Evolutionary conservation across 2,797 vertebrate genomes (phyloP), one percentile per base, ranked within the genome.

Genomic region (Galago senegalensis): DNA sequence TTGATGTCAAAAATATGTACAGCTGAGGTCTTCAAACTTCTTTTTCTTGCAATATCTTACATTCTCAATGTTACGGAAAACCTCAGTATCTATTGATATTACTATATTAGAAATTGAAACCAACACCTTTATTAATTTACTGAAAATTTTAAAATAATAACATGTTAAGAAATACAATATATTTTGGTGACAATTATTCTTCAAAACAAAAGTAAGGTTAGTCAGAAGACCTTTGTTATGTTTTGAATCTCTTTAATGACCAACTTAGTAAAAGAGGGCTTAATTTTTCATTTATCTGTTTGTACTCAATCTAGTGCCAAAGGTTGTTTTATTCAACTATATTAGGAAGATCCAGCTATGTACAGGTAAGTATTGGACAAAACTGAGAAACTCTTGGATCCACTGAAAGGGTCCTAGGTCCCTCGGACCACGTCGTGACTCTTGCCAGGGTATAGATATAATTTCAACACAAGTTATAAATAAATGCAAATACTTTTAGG

Each of bases 391-490:
- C 2, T 70, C 23, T 4, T 34, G 60, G 20, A 72, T 16, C 20
- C 10, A 43, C 2, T 43, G 21, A 40, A 87, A 79, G 12, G 2
- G 14, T 69, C 63, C 10, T 21, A 29, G 7, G 0, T 63, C 14
- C 13, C 7, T 70, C 21, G 21, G 37, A 89, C 4, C 40, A 81
- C 29, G 31, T 75, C 49, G 9, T 91, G 63, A 89, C 56, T 65
- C 63, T 1, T 17, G 2, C 5, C 46, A 61, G 27, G 5, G 3
- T 34, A 56, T 0, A 49, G 17, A 1, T 60, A 77, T 82, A 72
- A 65, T 79, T 89, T 82, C 14, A 84, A 58, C 25, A 80, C 6
- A 46, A 92, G 60, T 70, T 90, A 43, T 84, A 72, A 82, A n/a
- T 65, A 92, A 61, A 21, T 56, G 3, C 89, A 94, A 87, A 63